Percentiles rank a stretch among this genome's conserved stretches.
Conservation (phyloP, 2,113 vertebrate species). For the Nibea albiflora region DNA sequence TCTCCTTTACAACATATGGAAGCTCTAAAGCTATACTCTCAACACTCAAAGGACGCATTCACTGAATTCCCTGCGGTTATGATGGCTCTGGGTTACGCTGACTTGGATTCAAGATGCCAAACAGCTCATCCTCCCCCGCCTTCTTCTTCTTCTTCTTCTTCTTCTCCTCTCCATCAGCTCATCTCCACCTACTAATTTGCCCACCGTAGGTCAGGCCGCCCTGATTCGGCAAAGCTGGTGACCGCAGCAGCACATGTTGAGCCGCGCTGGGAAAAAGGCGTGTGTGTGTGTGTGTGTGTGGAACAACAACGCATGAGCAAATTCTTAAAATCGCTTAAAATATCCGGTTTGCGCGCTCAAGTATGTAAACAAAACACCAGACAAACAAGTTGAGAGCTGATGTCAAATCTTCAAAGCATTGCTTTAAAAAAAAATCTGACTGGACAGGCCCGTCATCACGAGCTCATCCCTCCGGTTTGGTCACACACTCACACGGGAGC, state of each 20-base stretch:
- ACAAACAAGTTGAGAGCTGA: conserved; percentile 48
- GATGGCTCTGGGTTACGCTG: conserved; percentile 52
- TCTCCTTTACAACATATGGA: conserved; percentile 54
- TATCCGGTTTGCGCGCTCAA: conserved; percentile 6
- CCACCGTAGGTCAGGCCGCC: conserved; percentile 54
- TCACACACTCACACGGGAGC: conserved; percentile 21
- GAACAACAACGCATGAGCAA: conserved; percentile 13
- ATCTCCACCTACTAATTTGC: conserved; percentile 79
- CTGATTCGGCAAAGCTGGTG: conserved; percentile 47
- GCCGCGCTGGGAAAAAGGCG: conserved; percentile 12
- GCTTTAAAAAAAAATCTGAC: conserved; percentile 24
- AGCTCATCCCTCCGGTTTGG: conserved; percentile 60
- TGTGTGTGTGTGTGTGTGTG: conserved; percentile 1
- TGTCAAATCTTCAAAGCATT: conserved; percentile 57
- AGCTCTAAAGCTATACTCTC: conserved; percentile 39
- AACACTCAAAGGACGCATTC: conserved; percentile 48
- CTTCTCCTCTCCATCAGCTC: conserved; percentile 37
- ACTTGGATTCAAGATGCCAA: conserved; percentile 56
- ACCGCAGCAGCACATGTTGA: conserved; percentile 70
- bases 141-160: conserved; percentile 15
- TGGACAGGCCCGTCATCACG: conserved; percentile 61
- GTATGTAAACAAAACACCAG: conserved; percentile 39
- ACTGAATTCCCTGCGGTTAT: conserved; percentile 63
- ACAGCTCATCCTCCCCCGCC: conserved; percentile 63
- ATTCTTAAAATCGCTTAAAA: conserved; percentile 20